Percentiles rank a stretch among this genome's conserved stretches.
Conservation (phyloP, 2,797 vertebrate species). For the Ibycter americanus region DNA sequence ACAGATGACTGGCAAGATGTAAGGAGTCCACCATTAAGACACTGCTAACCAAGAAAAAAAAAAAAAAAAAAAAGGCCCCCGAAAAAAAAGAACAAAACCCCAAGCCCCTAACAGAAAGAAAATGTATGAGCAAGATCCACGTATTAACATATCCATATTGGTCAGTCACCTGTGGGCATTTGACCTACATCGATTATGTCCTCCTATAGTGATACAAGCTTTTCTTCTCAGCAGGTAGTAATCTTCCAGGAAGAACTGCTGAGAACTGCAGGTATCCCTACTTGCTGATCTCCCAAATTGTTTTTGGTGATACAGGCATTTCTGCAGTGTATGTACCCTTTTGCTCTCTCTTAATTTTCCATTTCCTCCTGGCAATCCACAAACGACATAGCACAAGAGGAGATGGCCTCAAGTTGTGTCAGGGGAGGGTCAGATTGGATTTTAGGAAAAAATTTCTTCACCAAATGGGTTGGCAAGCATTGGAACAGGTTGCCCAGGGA, state of each 20-base stretch:
- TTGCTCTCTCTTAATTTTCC: not conserved
- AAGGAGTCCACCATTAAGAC: not conserved
- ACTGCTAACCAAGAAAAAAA: not conserved
- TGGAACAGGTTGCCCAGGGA: not conserved
- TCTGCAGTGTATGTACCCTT: not conserved
- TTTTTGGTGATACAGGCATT: conserved; percentile 4
- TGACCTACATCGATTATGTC: conserved; percentile 44
- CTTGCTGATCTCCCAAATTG: conserved; percentile 51
- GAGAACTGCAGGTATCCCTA: conserved; percentile 27
- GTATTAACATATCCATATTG: conserved; percentile 31
- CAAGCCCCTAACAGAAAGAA: not conserved
- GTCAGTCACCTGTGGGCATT: conserved; percentile 37
- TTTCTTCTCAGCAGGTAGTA: conserved; percentile 48
- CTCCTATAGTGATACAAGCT: conserved; percentile 29
- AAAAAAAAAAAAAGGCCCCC: not conserved
- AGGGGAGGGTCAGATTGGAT: not conserved
- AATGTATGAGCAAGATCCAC: not conserved
- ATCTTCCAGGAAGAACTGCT: conserved; percentile 52
- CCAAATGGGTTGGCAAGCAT: not conserved
- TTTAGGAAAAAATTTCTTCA: not conserved
- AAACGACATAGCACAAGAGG: not conserved
- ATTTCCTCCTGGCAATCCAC: conserved; percentile 23
- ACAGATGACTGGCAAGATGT: conserved; percentile 38
- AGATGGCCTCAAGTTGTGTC: not conserved
- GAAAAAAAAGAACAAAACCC: accelerated